Base-by-base conservation (phyloP, 1,140 invertebrate species). In the Polypedilum pembai region DNA sequence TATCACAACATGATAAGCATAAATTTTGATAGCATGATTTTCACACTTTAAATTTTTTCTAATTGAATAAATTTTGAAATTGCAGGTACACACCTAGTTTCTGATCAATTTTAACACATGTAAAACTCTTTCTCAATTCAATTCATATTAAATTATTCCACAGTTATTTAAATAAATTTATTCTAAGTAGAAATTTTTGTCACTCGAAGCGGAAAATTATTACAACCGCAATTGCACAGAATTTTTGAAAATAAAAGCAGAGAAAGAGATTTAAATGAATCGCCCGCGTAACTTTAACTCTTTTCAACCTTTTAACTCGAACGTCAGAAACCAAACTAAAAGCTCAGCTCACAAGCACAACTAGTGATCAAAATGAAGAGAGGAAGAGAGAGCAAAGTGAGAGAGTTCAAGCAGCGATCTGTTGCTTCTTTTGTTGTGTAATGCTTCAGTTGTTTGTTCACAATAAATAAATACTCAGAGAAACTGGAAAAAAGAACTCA, bases 381-480 rank as follows among this genome's bases (percentile, higher is more conserved):
- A 8, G 5, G 20, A 18, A 69, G 17, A n/a, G 8, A 8, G 8
- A 18, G 5, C 17, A 12, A 56, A n/a, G 65, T 69, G 10, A 17
- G 10, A 15, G 45, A 56, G 10, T 8, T 15, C 45, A 56, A 56
- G 10, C 45, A 56, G 8, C 10, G 45, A 56, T 12, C 45, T 12
- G 18, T 69, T 21, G 17, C 17, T 21, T 0, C 3, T 69, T 69
- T 18, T 18, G 65, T 69, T 69, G 65, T 69, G 65, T 69, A 69
- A 69, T 69, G 45, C 45, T 56, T 56, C 45, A 56, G n/a, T 56
- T 56, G 65, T 69, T 69, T 69, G 65, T 69, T 69, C 65, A 69
- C 65, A 69, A 69, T 69, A 69, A 45, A 45, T 45, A 45, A 56
- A 56, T 56, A 56, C n/a, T 56, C 12, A 56, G 45, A 56, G 45